Conservation (phyloP, 1,140 invertebrate genomes). For the Leptopilina clavipes region DNA sequence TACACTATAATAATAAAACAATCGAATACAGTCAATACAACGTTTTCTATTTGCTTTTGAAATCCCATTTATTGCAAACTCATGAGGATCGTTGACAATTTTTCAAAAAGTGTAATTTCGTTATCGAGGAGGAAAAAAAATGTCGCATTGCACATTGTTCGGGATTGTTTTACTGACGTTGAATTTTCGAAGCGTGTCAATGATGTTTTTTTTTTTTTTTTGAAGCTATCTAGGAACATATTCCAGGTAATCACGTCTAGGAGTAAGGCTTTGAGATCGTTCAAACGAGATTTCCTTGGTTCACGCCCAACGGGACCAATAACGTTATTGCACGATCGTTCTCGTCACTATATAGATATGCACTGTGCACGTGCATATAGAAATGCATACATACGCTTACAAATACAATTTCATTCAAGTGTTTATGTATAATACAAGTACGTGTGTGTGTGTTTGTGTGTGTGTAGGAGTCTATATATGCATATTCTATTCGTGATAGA, state of each 20-base stretch:
- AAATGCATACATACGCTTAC: constrained; percentile 49
- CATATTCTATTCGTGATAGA: constrained; percentile 68
- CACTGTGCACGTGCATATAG: too few species aligned
- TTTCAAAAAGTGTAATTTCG: not conserved
- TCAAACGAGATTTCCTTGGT: constrained; percentile 29
- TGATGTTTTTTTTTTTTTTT: constrained; percentile 37
- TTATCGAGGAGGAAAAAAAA: not conserved
- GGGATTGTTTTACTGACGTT: not conserved
- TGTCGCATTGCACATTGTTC: not conserved
- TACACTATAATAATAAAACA: too few species aligned
- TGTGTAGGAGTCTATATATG: constrained; percentile 47
- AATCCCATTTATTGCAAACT: not conserved
- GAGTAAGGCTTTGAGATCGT: constrained; percentile 24
- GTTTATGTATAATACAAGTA: constrained; percentile 47
- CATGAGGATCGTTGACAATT: not conserved
- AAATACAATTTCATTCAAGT: constrained; percentile 57
- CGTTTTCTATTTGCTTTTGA: too few species aligned
- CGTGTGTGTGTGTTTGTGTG: constrained; percentile 46
- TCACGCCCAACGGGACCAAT: constrained; percentile 48
- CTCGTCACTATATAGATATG: constrained; percentile 48
- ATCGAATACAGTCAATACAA: too few species aligned
- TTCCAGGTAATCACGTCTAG: constrained; percentile 33
- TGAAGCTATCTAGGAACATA: not conserved
- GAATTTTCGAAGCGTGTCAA: constrained; percentile 43
- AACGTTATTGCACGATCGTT: constrained; percentile 59